Conservation (phyloP, 2,113 vertebrate genomes). For the Symphodus melops region DNA sequence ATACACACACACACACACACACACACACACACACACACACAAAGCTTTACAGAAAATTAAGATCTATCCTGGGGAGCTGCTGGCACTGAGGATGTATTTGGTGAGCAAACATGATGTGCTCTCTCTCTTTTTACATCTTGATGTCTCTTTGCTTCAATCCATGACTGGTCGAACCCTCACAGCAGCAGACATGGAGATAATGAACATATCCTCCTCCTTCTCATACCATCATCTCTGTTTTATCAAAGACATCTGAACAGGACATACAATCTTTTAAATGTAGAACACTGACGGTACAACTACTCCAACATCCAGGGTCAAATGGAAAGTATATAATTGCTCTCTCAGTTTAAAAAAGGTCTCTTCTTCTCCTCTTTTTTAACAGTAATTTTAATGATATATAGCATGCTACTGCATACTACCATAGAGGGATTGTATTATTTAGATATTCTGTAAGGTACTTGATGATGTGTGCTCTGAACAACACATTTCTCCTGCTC, state of each 20-base stretch:
- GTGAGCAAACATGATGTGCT: conserved; percentile 62
- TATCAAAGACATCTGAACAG: neutral
- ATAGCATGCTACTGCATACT: neutral
- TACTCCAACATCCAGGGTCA: neutral
- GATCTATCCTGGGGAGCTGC: conserved; percentile 66
- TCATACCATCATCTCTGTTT: neutral
- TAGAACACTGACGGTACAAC: neutral
- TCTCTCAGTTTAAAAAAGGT: neutral
- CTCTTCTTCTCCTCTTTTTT: neutral
- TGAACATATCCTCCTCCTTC: conserved; percentile 1
- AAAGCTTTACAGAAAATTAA: conserved; percentile 58
- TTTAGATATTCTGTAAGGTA: too few relatives aligned
- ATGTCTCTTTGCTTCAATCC: neutral
- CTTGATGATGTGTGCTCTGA: too few relatives aligned
- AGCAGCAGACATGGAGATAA: neutral
- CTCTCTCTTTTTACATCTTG: neutral
- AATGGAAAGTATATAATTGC: neutral
- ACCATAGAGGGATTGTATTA: neutral
- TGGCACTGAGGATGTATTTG: conserved; percentile 69
- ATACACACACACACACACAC: conserved; percentile 26
- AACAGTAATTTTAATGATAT: neutral
- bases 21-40: conserved; percentile 4
- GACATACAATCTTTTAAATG: neutral
- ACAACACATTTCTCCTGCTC: neutral
- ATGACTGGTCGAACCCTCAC: neutral